Base-by-base conservation (phyloP, 2,888 invertebrate genomes). In the Danaus chrysippus region DNA sequence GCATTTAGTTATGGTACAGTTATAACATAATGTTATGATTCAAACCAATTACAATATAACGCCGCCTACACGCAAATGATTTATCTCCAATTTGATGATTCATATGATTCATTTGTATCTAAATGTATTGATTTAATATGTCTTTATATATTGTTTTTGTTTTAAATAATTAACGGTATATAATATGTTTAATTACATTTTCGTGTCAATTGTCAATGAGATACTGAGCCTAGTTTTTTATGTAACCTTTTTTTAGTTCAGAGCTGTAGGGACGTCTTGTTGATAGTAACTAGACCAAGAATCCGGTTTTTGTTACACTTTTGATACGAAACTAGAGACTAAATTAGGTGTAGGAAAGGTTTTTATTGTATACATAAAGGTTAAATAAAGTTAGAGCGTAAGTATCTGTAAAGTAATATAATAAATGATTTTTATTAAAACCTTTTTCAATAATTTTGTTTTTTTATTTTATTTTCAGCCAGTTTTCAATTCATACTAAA, bases 261-360 rank as follows among this genome's bases (percentile, higher is more conserved):
- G 9, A 19, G 19, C n/a, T 15, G 12, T 10, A 15, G 3, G 17
- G 1, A 41, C 5, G 5, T 3, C 12, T 42, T 42, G 53, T 15
- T 17, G 5, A 17, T 42, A 17, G 12, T 82, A 49, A 76, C 79
- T 82, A 68, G 87, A 80, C 76, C 84, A 68, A 72, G 79, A 72
- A 85, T 84, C 70, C 79, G 76, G 87, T 85, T 67, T 85, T 70
- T 66, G 86, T 76, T 70, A 72, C 70, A 76, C 78, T 71, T 73
- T 42, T 54, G 49, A 49, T 57, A 65, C 73, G 84, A 86, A 84
- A 58, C 58, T 53, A 58, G 17, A 49, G 9, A 49, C 6, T 49
- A 17, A 17, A 49, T 17, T 49, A 49, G 49, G 17, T 49, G 17
- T 17, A 3, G 13, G 13, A 9, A 11, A 49, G 49, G 49, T 6